phyloP scores from a whole-genome alignment of 2,797 vertebrate genomes.

The Cichlasoma orientale region DNA sequence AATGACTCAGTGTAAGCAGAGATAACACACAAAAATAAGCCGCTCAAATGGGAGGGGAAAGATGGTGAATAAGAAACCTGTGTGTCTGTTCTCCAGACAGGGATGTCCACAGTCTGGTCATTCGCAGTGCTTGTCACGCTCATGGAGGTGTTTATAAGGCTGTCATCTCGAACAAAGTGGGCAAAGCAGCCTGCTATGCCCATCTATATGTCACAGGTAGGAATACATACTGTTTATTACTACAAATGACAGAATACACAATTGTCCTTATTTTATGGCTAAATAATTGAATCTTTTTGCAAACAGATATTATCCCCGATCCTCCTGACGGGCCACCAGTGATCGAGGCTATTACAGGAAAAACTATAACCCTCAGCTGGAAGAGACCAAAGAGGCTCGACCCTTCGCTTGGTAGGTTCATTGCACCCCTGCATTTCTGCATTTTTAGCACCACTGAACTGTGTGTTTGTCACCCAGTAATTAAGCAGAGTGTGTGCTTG shows the following conservation, averaged over 20 bases:
- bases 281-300: background rate
- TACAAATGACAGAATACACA: accelerated
- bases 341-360: constrained; percentile 88
- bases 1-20: constrained; percentile 91
- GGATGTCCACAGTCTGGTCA: constrained; percentile 91
- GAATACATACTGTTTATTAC: background rate
- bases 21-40: background rate
- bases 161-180: constrained; percentile 93
- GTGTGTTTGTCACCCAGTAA: background rate
- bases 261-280: background rate
- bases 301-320: constrained; percentile 89
- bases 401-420: constrained; percentile 83
- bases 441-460: background rate
- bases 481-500: background rate
- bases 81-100: constrained; percentile 84
- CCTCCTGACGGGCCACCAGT: constrained; percentile 89
- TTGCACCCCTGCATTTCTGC: background rate
- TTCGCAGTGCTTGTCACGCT: constrained; percentile 83
- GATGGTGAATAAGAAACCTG: constrained; percentile 13
- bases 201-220: constrained; percentile 94
- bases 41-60: accelerated
- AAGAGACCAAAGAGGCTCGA: constrained; percentile 89
- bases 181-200: constrained; percentile 94
- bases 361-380: constrained; percentile 88
- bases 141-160: constrained; percentile 97